Evolutionary conservation across 2,797 vertebrate genomes (phyloP).

Genomic region (Hemibagrus guttatus): DNA sequence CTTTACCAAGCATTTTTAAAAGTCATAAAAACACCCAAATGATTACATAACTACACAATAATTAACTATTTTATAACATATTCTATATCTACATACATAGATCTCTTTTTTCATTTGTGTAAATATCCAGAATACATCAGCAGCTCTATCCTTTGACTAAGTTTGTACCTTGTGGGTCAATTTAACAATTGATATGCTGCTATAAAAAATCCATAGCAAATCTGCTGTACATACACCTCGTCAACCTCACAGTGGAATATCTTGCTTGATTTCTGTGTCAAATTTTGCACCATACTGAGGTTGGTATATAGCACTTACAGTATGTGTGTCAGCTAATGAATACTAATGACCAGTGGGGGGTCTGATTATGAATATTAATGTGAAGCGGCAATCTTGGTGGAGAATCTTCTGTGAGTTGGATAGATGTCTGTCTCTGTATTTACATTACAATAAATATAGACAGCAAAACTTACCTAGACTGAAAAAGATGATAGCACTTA

Average conservation of each 20-base stretch:
- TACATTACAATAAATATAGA: background rate
- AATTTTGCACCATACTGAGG: background rate
- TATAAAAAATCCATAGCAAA: background rate
- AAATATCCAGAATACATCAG: background rate
- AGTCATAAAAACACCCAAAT: background rate
- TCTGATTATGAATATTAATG: constrained; percentile 8
- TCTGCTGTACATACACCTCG: background rate
- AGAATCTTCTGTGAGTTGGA: background rate
- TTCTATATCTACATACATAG: background rate
- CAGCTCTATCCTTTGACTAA: background rate
- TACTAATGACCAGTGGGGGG: background rate
- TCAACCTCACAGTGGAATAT: background rate
- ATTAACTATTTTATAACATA: background rate
- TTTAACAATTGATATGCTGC: background rate
- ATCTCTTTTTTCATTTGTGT: background rate
- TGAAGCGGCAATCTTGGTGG: background rate
- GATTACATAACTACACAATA: background rate
- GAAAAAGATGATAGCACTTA: too few relatives aligned
- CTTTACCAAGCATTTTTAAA: background rate
- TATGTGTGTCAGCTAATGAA: background rate
- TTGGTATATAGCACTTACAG: background rate
- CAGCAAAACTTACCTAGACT: background rate
- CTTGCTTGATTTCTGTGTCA: background rate
- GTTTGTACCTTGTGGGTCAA: background rate
- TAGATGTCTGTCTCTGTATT: background rate